phyloP scores from a whole-genome alignment of 1,140 invertebrate species.

The Drosophila kohkoa region DNA sequence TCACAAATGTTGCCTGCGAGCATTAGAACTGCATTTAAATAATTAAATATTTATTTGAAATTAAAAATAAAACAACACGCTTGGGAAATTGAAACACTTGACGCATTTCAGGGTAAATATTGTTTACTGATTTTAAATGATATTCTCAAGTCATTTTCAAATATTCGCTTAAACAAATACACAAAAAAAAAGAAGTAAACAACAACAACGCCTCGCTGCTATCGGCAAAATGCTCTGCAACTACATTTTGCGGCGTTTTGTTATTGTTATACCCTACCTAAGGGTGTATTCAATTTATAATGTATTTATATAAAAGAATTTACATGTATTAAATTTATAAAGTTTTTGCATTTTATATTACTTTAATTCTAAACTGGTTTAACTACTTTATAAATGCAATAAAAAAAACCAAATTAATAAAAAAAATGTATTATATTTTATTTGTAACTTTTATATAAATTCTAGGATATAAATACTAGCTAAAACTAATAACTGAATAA shows the following conservation, averaged over 20 bases:
- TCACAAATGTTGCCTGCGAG: conserved; percentile 40
- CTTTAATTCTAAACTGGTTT: no score
- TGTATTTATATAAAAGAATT: no score
- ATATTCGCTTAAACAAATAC: conserved; percentile 18
- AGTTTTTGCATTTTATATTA: no score
- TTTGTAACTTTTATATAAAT: no score
- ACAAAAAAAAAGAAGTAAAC: conserved; percentile 4
- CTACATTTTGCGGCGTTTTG: conserved; percentile 10
- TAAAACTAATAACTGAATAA: no score
- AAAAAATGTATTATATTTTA: no score
- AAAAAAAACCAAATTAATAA: no score
- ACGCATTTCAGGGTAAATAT: background rate
- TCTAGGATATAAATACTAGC: no score
- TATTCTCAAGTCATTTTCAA: conserved; percentile 7
- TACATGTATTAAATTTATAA: no score
- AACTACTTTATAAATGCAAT: no score
- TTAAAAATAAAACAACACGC: background rate
- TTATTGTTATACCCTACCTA: conserved; percentile 3
- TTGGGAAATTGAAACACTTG: conserved; percentile 8
- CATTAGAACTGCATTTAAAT: conserved; percentile 32
- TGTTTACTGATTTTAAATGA: conserved; percentile 13
- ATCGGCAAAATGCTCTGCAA: conserved; percentile 31
- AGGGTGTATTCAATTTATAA: background rate
- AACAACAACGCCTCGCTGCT: conserved; percentile 22
- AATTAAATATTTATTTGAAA: conserved; percentile 7